A percentile compares a stretch with the other conserved stretches of the same genome.
phyloP scores from a whole-genome alignment of 1,140 invertebrate genomes.

The Drosophila ironensis region DNA sequence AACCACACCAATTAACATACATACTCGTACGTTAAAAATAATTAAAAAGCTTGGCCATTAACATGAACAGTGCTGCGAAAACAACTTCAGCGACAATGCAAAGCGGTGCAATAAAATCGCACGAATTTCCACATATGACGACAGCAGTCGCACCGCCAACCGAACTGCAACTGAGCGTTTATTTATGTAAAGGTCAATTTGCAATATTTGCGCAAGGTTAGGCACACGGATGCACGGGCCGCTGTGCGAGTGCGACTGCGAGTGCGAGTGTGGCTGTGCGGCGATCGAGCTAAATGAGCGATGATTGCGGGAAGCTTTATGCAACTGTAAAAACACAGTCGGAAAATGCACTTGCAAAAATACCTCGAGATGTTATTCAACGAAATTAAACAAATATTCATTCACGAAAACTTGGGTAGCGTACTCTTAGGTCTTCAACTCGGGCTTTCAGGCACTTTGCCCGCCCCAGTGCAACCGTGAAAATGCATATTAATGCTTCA shows the following conservation, averaged over 20 bases:
- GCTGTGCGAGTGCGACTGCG: background rate
- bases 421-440: too few species aligned
- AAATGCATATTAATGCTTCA: too few species aligned
- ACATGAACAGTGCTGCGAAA: background rate
- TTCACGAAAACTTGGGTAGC: too few species aligned
- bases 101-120: slow-evolving; percentile 32
- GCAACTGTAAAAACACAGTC: slow-evolving; percentile 38
- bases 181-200: slow-evolving; percentile 77
- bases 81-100: slow-evolving; percentile 23
- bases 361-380: background rate
- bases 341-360: background rate
- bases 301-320: slow-evolving; percentile 28
- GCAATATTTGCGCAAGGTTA: slow-evolving; percentile 76
- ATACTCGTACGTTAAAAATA: background rate
- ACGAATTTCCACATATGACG: slow-evolving; percentile 58
- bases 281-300: slow-evolving; percentile 37
- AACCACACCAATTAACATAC: slow-evolving; percentile 16
- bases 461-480: too few species aligned
- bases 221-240: slow-evolving; percentile 20
- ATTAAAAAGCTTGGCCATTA: slow-evolving; percentile 23
- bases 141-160: slow-evolving; percentile 6
- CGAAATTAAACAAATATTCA: too few species aligned
- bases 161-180: slow-evolving; percentile 30
- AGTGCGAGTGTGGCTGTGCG: background rate
- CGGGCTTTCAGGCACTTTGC: too few species aligned